phyloP scores from a whole-genome alignment of 2,113 vertebrate genomes.

The Agapornis roseicollis region DNA sequence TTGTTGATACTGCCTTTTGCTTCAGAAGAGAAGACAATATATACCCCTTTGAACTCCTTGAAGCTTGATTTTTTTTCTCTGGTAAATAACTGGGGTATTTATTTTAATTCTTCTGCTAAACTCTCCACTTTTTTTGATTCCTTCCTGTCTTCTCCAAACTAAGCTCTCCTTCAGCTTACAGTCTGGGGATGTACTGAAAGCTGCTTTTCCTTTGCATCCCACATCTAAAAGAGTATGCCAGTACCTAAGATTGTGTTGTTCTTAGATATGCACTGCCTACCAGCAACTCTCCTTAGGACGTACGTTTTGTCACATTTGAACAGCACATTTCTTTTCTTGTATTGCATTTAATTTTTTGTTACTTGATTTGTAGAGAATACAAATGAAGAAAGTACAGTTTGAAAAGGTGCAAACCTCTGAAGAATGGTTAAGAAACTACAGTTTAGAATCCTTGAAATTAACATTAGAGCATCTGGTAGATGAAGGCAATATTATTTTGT shows the following conservation, averaged over 20 bases:
- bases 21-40: neutral
- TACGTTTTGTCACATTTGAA: neutral
- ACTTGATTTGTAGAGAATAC: constrained; percentile 42
- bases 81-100: neutral
- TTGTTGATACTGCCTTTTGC: neutral
- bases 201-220: neutral
- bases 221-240: neutral
- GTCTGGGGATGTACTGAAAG: neutral
- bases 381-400: neutral
- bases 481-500: constrained; percentile 45
- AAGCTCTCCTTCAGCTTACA: neutral
- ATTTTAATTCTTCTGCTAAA: neutral
- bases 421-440: constrained; percentile 73
- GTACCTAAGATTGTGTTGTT: neutral
- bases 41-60: neutral
- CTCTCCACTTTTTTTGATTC: neutral
- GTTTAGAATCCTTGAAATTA: constrained; percentile 71
- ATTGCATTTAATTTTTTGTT: neutral
- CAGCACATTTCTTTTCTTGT: neutral
- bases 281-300: neutral
- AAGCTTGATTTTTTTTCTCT: neutral
- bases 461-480: constrained; percentile 71
- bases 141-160: neutral
- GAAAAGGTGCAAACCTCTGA: constrained; percentile 50
- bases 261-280: neutral